Percentiles rank a stretch among this genome's conserved stretches.
Conservation (phyloP, 2,797 vertebrate genomes). For the Poeciliopsis paucimaculata region DNA sequence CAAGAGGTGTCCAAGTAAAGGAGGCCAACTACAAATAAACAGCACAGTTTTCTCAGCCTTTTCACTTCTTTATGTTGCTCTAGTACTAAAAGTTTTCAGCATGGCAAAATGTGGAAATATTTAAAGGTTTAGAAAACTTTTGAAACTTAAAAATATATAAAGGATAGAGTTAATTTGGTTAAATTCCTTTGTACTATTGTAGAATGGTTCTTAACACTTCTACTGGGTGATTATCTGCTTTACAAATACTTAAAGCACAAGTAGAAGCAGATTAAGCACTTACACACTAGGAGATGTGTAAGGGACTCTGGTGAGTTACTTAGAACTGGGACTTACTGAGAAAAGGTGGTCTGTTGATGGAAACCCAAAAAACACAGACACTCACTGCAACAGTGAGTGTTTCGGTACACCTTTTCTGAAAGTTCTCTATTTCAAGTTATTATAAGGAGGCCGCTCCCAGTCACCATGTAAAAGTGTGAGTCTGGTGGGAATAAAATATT, state of each 20-base stretch:
- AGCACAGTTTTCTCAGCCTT: background rate
- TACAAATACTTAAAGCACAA: constrained; percentile 72
- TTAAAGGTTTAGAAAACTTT: background rate
- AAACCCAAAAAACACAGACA: constrained; percentile 75
- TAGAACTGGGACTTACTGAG: constrained; percentile 36
- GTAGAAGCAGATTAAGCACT: constrained; percentile 69
- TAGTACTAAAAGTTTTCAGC: background rate
- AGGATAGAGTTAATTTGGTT: constrained; percentile 39
- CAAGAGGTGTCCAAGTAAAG: background rate
- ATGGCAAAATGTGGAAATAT: background rate
- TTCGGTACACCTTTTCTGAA: constrained; percentile 67
- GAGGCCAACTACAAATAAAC: background rate
- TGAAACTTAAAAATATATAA: constrained; percentile 34
- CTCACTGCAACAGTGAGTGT: constrained; percentile 70
- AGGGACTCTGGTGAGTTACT: constrained; percentile 70
- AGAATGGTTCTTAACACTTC: constrained; percentile 60
- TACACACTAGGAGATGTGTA: constrained; percentile 70
- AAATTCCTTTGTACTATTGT: constrained; percentile 53
- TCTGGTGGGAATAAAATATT: constrained; percentile 40
- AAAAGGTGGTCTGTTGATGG: constrained; percentile 74
- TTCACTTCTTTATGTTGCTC: background rate
- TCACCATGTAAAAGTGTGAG: constrained; percentile 44
- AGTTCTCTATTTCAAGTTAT: constrained; percentile 52
- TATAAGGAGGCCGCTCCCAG: constrained; percentile 52
- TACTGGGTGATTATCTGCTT: constrained; percentile 72